Base-by-base conservation (phyloP, 2,888 invertebrate genomes). In the Eumacrocentrus americanus region DNA sequence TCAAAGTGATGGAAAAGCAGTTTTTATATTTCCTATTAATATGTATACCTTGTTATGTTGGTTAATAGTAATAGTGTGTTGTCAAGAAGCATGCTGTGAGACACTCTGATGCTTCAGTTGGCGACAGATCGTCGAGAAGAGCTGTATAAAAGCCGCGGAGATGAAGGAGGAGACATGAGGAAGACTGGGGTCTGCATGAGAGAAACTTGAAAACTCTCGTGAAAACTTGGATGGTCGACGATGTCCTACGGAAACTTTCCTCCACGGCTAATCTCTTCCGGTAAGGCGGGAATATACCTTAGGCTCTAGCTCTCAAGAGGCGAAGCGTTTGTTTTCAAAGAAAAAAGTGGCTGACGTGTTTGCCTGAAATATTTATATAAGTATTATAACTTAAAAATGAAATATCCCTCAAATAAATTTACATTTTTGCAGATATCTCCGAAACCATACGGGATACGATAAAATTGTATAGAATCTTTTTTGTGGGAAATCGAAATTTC, bases 121-220 rank as follows among this genome's bases (percentile, higher is more conserved):
- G 37, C 37, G 51, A 51, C 51, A 51, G 51, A 51, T 51, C 51
- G 37, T 51, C 20, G 37, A 12, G 25, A 11, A 6, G 14, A 51
- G 35, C 20, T 34, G 22, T 7, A 48, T 12, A 29, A 20, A 35
- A 20, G 34, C 3, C 5, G 14, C 11, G 12, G 7, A 48, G 7
- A 37, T 16, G 35, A 35, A 18, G 11, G 16, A 14, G 25, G 16
- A 16, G 37, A 20, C 12, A 51, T 5, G 16, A 22, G 25, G 25
- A 48, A 16, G 2, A 18, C 4, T 34, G 34, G 14, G 22, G 12
- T 4, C 9, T 29, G 29, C 29, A 29, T 29, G 34, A 35, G 51
- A 51, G 37, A 22, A 51, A 37, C 51, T 51, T 51, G 51, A 51
- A 51, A 51, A 51, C 51, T 51, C 51, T 51, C 37, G 34, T 37